These are phyloP conservation scores for Mastomys coucha DNA, from an alignment of 2,113 vertebrate genomes.

Conservation along the genomic window DNA sequence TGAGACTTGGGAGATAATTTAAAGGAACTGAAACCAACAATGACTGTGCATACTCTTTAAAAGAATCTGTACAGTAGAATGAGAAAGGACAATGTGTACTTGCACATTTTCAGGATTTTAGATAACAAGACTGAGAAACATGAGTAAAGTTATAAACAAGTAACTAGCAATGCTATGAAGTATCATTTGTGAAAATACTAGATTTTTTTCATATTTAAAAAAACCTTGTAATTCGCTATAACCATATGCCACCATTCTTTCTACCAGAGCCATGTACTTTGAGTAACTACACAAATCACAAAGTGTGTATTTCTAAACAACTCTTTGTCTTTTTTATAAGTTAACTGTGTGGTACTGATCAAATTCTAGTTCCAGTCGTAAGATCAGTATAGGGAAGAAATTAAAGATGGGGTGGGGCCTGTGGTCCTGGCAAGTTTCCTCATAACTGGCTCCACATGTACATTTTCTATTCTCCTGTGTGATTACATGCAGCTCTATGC, in stretches of 20 bases:
- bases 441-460: conserved; percentile 41
- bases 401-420: neutral
- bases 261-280: neutral
- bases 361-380: neutral
- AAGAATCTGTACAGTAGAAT: neutral
- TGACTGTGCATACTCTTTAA: neutral
- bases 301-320: neutral
- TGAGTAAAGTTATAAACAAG: neutral
- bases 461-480: conserved; percentile 64
- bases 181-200: neutral
- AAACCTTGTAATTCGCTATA: neutral
- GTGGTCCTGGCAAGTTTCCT: neutral
- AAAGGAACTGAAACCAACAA: neutral
- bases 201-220: neutral
- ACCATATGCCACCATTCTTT: neutral
- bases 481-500: conserved; percentile 52
- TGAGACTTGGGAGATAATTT: neutral
- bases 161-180: neutral
- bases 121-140: neutral
- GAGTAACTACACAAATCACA: neutral
- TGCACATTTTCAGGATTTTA: neutral
- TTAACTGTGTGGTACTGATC: neutral
- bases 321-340: neutral
- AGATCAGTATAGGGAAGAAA: neutral
- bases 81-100: neutral